A percentile compares a stretch with the other conserved stretches of the same genome.
phyloP scores from a whole-genome alignment of 1,140 invertebrate species.

The Schmidtea mediterranea region DNA sequence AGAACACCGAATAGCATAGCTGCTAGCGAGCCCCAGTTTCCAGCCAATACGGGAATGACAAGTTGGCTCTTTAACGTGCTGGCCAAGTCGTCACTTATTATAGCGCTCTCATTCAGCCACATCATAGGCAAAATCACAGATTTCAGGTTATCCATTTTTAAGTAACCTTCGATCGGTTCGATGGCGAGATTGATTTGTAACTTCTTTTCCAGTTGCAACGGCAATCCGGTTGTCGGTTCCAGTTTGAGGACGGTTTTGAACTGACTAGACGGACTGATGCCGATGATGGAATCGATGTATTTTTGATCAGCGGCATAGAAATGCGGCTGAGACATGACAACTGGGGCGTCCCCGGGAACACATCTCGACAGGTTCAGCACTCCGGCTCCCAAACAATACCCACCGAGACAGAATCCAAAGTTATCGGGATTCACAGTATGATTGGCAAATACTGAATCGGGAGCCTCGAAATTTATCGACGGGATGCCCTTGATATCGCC shows the following conservation, averaged over 20 bases:
- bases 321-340: constrained; percentile 13
- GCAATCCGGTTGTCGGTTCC: constrained; percentile 6
- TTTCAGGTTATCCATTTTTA: neutral
- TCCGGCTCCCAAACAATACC: constrained; percentile 13
- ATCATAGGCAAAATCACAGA: constrained; percentile 5
- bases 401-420: constrained; percentile 14
- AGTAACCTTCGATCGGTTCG: neutral
- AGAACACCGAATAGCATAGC: too few relatives aligned
- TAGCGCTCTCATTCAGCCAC: constrained; percentile 6
- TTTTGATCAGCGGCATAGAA: constrained; percentile 11
- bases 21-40: too few relatives aligned
- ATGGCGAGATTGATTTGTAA: constrained; percentile 8
- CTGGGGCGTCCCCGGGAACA: constrained; percentile 10
- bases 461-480: constrained; percentile 11
- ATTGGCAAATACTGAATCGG: constrained; percentile 12
- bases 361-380: constrained; percentile 14
- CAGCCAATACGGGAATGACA: too few relatives aligned
- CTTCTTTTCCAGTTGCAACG: constrained; percentile 9
- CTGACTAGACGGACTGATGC: neutral
- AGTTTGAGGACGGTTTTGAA: neutral
- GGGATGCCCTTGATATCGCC: constrained; percentile 11
- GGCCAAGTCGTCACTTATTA: neutral
- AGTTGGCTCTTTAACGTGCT: too few relatives aligned
- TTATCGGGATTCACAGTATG: constrained; percentile 13
- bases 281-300: constrained; percentile 5